These are phyloP conservation scores for Trochalopteron elliotii DNA, from an alignment of 2,113 vertebrate genomes.

Conservation along the genomic window DNA sequence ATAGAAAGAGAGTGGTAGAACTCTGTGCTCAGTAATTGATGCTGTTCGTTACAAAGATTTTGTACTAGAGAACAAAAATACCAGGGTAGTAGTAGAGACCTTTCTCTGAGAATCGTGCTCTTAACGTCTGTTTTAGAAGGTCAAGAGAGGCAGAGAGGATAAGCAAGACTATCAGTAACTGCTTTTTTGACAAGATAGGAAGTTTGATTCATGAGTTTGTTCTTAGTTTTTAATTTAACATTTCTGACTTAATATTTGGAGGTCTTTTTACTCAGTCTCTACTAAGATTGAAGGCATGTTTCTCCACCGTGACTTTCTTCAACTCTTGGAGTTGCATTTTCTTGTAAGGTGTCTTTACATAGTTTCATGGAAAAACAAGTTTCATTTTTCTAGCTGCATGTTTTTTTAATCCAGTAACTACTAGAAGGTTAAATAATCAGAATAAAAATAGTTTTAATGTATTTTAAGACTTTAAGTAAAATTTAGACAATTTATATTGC, in stretches of 20 bases:
- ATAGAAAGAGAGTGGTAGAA: not conserved
- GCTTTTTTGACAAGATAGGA: not conserved
- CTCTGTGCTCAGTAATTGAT: not conserved
- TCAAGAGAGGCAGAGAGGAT: not conserved
- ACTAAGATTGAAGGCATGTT: not conserved
- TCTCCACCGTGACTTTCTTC: not conserved
- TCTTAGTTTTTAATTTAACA: constrained; percentile 18
- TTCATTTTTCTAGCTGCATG: not conserved
- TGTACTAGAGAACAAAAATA: not conserved
- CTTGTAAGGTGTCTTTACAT: not conserved
- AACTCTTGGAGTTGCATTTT: not conserved
- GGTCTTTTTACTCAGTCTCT: not conserved
- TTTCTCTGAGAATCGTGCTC: not conserved
- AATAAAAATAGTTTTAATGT: not conserved
- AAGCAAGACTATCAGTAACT: not conserved
- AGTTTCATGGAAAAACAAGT: not conserved
- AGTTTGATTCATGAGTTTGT: not conserved
- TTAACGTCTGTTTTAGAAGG: not conserved
- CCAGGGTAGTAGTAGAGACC: not conserved
- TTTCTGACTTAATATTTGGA: constrained; percentile 7
- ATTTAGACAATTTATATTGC: not conserved
- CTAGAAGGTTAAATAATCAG: not conserved
- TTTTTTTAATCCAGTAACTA: not conserved
- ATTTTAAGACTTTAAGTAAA: not conserved
- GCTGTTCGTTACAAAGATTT: not conserved